A percentile compares a stretch with the other conserved stretches of the same genome.
Evolutionary conservation across 37 sponge, comb jelly and placozoan genomes (phyloP).

Genomic region (Ianthella basta): DNA sequence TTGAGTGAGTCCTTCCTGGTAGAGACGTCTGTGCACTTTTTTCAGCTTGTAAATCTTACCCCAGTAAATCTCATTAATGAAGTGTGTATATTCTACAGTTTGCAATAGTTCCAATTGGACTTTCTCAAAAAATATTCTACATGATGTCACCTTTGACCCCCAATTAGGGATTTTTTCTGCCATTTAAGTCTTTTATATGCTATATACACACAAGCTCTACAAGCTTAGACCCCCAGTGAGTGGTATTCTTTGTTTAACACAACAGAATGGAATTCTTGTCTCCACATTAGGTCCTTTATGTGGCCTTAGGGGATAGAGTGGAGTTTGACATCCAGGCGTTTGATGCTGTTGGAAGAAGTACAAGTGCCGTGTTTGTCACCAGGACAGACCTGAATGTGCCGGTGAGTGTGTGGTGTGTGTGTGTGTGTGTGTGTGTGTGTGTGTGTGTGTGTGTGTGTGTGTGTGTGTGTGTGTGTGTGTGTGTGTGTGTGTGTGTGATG

Average conservation of each 20-base stretch:
- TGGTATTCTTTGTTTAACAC: neutral
- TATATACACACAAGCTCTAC: neutral
- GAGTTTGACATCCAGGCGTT: no score
- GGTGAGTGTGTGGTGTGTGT: neutral
- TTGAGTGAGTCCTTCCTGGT: no score
- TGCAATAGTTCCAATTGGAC: no score
- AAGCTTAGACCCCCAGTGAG: neutral
- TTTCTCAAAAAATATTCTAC: neutral
- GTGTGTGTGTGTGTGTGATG: slow-evolving; percentile 20
- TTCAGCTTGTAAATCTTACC: no score
- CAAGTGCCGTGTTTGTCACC: no score
- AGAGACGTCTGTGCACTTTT: no score
- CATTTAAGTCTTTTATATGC: neutral
- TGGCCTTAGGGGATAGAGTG: no score
- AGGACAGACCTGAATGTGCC: no score
- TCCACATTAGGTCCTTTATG: neutral
- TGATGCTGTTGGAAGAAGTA: no score
- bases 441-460: slow-evolving; percentile 29
- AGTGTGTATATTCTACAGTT: no score
- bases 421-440: slow-evolving; percentile 29
- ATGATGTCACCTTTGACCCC: neutral
- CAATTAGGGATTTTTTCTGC: neutral
- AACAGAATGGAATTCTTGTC: neutral
- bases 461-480: slow-evolving; percentile 29
- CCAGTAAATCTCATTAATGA: no score